phyloP scores from a whole-genome alignment of 2,888 invertebrate genomes.

The Galerucella pusilla region DNA sequence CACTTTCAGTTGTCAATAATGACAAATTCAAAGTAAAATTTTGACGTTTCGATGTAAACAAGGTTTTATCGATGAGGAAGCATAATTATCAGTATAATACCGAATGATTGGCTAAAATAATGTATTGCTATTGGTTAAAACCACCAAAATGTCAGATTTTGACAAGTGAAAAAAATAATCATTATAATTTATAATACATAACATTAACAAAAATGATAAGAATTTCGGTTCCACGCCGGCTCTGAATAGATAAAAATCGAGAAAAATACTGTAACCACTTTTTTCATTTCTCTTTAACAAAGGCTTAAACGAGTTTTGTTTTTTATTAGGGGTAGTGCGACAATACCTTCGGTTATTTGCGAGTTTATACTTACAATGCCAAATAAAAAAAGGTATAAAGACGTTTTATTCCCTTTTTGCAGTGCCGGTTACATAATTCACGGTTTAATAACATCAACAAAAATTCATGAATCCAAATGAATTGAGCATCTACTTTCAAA shows the following conservation, averaged over 20 bases:
- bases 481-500: too few relatives aligned
- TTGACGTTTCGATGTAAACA: too few relatives aligned
- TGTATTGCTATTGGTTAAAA: too few relatives aligned
- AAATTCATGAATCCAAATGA: neutral
- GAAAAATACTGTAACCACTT: constrained; percentile 17
- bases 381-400: constrained; percentile 5
- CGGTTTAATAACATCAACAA: neutral
- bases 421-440: neutral
- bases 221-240: neutral
- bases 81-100: too few relatives aligned
- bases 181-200: too few relatives aligned
- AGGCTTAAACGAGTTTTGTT: constrained; percentile 11
- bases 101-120: too few relatives aligned
- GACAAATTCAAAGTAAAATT: too few relatives aligned
- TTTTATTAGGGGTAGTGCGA: constrained; percentile 15
- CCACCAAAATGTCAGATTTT: too few relatives aligned
- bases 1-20: too few relatives aligned
- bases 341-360: constrained; percentile 18
- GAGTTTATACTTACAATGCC: constrained; percentile 15
- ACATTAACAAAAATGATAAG: too few relatives aligned
- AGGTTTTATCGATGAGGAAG: too few relatives aligned
- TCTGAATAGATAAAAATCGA: constrained; percentile 8
- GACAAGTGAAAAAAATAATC: too few relatives aligned
- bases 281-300: constrained; percentile 18
- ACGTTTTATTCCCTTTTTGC: neutral